phyloP scores from a whole-genome alignment of 2,888 invertebrate species.

The Ashinkailepas kermadecensis region DNA sequence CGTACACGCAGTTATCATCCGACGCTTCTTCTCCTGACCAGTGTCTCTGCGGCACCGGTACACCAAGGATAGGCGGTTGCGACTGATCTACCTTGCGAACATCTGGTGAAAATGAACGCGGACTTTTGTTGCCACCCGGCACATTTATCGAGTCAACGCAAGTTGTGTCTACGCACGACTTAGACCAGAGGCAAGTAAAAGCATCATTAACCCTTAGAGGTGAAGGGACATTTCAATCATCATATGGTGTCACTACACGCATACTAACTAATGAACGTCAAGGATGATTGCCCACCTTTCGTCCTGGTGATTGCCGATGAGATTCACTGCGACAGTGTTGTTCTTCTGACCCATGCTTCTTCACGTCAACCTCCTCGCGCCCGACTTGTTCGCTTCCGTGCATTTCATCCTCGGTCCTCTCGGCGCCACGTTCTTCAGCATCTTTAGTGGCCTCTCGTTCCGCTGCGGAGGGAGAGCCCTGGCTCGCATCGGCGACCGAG shows the following conservation, averaged over 20 bases:
- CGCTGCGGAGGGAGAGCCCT: neutral
- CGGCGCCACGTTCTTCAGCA: neutral
- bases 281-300: neutral
- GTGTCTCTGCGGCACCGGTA: neutral
- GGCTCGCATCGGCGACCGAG: neutral
- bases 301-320: neutral
- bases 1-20: neutral
- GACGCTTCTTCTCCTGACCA: neutral
- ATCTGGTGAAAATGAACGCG: too few species aligned
- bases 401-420: neutral
- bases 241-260: too few species aligned
- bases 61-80: neutral
- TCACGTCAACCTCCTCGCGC: neutral
- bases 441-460: neutral
- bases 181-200: neutral
- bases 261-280: neutral
- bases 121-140: too few species aligned
- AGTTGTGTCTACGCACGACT: too few species aligned
- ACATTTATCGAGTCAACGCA: too few species aligned
- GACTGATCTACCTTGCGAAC: neutral
- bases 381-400: too few species aligned
- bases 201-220: neutral
- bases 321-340: too few species aligned
- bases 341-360: neutral
- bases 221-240: neutral